Conservation (phyloP, 2,113 vertebrate genomes). For the Pipa parva region DNA sequence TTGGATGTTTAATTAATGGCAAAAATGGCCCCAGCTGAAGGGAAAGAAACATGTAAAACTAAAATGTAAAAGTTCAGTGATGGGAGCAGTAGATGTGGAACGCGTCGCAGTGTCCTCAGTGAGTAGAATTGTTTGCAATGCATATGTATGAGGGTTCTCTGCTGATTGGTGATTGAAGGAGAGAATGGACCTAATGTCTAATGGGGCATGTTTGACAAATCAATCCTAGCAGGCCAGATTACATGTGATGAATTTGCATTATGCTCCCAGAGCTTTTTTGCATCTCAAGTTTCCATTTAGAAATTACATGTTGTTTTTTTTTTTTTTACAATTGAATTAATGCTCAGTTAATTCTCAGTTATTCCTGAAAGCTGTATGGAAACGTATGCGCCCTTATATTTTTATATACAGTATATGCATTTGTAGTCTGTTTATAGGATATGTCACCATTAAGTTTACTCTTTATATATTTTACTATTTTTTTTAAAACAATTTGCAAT, state of each 20-base stretch:
- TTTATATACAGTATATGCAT: too few relatives aligned
- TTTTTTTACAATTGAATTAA: not conserved
- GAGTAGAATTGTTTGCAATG: slow-evolving; percentile 23
- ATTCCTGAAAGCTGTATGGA: too few relatives aligned
- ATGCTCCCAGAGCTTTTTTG: not conserved
- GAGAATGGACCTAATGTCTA: slow-evolving; percentile 6
- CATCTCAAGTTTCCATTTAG: not conserved
- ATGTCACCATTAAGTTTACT: too few relatives aligned
- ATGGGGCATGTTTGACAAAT: slow-evolving; percentile 27
- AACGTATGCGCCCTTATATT: too few relatives aligned
- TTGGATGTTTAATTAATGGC: too few relatives aligned
- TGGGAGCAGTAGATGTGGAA: not conserved
- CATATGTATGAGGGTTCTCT: slow-evolving; percentile 39
- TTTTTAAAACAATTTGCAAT: too few relatives aligned
- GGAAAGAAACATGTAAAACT: too few relatives aligned
- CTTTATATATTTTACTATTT: too few relatives aligned
- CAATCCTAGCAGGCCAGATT: slow-evolving; percentile 3
- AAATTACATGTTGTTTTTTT: slow-evolving; percentile 15
- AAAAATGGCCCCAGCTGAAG: too few relatives aligned
- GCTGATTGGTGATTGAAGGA: slow-evolving; percentile 35
- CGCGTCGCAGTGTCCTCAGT: slow-evolving; percentile 16
- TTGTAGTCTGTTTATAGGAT: too few relatives aligned
- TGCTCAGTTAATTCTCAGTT: not conserved
- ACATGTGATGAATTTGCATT: not conserved
- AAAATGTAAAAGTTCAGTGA: too few relatives aligned